A percentile compares a stretch with the other conserved stretches of the same genome.
Evolutionary conservation across 2,888 invertebrate species (phyloP).

Genomic region (Andrena haemorrhoa): DNA sequence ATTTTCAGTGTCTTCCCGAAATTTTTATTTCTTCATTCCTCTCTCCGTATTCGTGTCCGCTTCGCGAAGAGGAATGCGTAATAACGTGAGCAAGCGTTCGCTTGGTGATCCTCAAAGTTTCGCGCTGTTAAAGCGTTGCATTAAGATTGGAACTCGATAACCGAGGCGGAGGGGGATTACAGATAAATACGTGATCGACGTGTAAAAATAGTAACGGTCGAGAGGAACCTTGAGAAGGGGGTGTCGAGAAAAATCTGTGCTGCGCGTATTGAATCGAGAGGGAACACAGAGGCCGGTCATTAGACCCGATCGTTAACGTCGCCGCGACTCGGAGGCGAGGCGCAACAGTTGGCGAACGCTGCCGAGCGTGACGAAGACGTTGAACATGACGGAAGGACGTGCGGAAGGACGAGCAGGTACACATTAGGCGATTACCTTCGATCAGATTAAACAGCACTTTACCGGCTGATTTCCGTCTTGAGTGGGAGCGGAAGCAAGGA

Average conservation of each 20-base stretch:
- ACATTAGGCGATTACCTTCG: conserved; percentile 64
- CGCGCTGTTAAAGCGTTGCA: too few relatives aligned
- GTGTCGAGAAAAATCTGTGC: conserved; percentile 35
- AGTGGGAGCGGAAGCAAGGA: conserved; percentile 47
- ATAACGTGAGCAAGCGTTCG: too few relatives aligned
- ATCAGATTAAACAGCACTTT: conserved; percentile 57
- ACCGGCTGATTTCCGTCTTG: conserved; percentile 53
- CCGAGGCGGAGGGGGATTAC: neutral
- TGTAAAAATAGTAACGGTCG: neutral
- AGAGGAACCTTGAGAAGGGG: conserved; percentile 25
- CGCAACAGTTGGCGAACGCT: conserved; percentile 80
- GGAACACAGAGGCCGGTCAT: conserved; percentile 41
- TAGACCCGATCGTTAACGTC: conserved; percentile 55
- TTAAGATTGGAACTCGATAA: too few relatives aligned
- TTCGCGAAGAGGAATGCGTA: too few relatives aligned
- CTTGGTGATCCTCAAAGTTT: too few relatives aligned
- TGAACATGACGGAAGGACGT: conserved; percentile 72
- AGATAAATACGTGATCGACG: neutral
- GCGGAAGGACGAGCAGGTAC: conserved; percentile 69
- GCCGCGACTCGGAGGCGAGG: conserved; percentile 56
- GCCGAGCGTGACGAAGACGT: conserved; percentile 77
- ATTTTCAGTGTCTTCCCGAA: too few relatives aligned
- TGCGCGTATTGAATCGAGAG: conserved; percentile 30
- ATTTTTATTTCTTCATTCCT: too few relatives aligned
- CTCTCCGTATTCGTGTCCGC: too few relatives aligned